Evolutionary conservation across 2,797 vertebrate genomes (phyloP).

Genomic region (Karalla daura): DNA sequence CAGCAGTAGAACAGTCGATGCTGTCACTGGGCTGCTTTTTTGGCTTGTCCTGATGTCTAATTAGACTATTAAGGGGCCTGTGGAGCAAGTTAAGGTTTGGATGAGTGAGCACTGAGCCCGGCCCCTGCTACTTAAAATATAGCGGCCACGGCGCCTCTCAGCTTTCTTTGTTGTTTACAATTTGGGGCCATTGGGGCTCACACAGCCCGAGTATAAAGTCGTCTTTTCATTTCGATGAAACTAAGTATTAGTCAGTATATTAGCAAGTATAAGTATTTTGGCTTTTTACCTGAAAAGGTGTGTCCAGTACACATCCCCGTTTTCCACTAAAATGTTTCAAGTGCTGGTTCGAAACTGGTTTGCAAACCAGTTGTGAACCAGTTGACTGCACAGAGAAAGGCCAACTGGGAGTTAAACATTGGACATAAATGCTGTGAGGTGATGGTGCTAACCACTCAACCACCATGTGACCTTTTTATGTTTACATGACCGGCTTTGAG

Average conservation of each 20-base stretch:
- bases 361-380: too few relatives aligned
- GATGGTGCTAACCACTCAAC: too few relatives aligned
- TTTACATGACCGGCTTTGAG: too few relatives aligned
- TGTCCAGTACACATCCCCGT: too few relatives aligned
- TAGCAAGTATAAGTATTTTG: not conserved
- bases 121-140: constrained; percentile 45
- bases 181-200: constrained; percentile 11
- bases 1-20: constrained; percentile 18
- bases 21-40: constrained; percentile 21
- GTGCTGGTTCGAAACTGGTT: too few relatives aligned
- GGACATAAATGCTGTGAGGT: too few relatives aligned
- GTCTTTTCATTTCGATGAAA: not conserved
- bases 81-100: constrained; percentile 32
- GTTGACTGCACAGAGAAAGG: too few relatives aligned
- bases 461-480: too few relatives aligned
- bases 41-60: constrained; percentile 24
- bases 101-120: constrained; percentile 14
- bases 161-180: constrained; percentile 32
- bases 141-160: constrained; percentile 33
- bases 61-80: constrained; percentile 23
- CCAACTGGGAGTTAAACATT: too few relatives aligned
- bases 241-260: too few relatives aligned
- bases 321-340: too few relatives aligned
- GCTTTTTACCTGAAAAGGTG: too few relatives aligned
- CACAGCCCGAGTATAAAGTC: constrained; percentile 9